These are phyloP conservation scores for Lanius collurio DNA, from an alignment of 2,113 vertebrate genomes.

Conservation along the genomic window DNA sequence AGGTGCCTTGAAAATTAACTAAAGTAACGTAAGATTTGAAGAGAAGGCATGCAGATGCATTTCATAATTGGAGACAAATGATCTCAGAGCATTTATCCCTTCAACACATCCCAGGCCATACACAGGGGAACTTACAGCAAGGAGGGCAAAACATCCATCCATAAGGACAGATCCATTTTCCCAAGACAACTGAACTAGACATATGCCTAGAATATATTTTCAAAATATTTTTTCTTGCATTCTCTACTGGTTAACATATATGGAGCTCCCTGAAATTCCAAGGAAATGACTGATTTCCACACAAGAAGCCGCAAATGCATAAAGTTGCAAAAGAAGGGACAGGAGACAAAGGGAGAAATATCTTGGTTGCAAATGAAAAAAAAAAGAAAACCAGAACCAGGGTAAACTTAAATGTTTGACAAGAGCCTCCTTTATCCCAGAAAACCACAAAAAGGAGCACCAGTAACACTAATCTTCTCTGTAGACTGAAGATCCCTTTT, in stretches of 20 bases:
- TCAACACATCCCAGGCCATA: background rate
- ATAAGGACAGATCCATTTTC: background rate
- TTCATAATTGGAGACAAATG: background rate
- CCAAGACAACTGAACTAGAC: background rate
- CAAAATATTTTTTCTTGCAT: background rate
- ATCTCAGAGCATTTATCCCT: rapidly evolving
- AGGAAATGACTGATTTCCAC: background rate
- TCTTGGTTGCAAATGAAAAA: background rate
- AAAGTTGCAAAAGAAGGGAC: background rate
- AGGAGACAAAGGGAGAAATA: background rate
- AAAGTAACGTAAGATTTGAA: background rate
- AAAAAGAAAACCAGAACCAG: background rate
- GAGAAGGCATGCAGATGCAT: background rate
- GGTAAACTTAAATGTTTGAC: background rate
- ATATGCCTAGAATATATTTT: background rate
- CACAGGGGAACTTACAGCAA: background rate
- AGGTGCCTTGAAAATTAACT: background rate
- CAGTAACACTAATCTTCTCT: background rate
- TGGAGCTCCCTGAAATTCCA: background rate
- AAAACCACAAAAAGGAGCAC: background rate
- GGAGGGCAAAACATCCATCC: background rate
- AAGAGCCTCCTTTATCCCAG: background rate
- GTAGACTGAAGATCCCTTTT: background rate
- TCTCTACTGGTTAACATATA: background rate
- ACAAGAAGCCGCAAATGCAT: background rate